Evolutionary conservation across 1,140 invertebrate species (phyloP).

Genomic region (Drosophila rhopaloa): DNA sequence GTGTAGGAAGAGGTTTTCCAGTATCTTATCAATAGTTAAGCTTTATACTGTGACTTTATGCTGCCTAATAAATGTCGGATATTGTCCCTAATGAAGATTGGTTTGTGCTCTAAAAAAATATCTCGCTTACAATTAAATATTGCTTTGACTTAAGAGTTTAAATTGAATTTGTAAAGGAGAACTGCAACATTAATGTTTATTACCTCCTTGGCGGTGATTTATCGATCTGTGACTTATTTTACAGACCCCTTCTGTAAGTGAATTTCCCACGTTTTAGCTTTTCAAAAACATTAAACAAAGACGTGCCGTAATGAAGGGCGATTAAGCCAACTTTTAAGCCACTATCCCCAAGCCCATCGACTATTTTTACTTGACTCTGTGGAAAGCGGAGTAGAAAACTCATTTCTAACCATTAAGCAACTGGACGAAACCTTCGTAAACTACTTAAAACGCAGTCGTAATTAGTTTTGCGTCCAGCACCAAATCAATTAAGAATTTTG

Average conservation of each 20-base stretch:
- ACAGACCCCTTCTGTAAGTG: slow-evolving; percentile 3
- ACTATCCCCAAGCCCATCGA: slow-evolving; percentile 12
- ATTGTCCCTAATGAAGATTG: not conserved
- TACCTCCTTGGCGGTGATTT: slow-evolving; percentile 19
- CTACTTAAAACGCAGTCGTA: slow-evolving; percentile 57
- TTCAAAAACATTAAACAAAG: slow-evolving; percentile 33
- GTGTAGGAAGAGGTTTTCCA: slow-evolving; percentile 4
- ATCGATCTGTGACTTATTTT: slow-evolving; percentile 17
- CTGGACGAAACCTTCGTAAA: slow-evolving; percentile 47
- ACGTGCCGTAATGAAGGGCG: slow-evolving; percentile 36
- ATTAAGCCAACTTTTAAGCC: slow-evolving; percentile 32
- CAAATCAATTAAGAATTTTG: slow-evolving; percentile 72
- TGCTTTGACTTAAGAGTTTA: not conserved
- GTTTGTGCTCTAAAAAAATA: too few species aligned
- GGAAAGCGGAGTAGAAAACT: slow-evolving; percentile 23
- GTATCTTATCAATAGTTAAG: slow-evolving; percentile 11
- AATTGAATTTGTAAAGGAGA: not conserved
- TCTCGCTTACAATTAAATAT: too few species aligned
- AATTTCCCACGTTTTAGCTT: slow-evolving; percentile 29
- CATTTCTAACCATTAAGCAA: slow-evolving; percentile 28
- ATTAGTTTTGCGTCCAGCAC: slow-evolving; percentile 59
- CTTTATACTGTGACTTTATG: not conserved
- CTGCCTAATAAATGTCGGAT: not conserved
- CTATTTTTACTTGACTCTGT: slow-evolving; percentile 3
- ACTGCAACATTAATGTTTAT: slow-evolving; percentile 1